Evolutionary conservation across 1,140 invertebrate genomes (phyloP), one percentile per base, ranked within the genome.

Genomic region (Anagrus nilaparvatae): DNA sequence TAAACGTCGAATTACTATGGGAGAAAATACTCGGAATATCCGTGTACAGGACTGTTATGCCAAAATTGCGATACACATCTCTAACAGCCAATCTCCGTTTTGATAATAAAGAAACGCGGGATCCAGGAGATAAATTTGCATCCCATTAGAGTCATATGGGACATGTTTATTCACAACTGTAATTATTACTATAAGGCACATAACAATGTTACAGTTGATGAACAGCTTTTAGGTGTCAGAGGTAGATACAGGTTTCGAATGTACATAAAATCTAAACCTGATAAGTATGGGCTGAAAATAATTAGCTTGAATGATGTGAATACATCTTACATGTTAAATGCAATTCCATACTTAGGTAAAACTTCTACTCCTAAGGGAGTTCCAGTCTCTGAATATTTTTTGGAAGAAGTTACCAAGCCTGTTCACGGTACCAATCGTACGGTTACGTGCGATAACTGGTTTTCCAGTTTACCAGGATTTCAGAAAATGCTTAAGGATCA

Each of bases 201-300:
- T 12, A 43, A 36, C 32, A 44, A 51, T 36, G 47, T 52, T 17
- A 54, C 52, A 30, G 53, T 69, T 21, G 65, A 70, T 52, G 65
- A 70, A 54, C 65, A 61, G 49, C 43, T 70, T 12, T 39, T 60
- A 13, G 37, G 46, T 24, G 68, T 64, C 47, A 34, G 55, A 30
- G 66, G 65, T 16, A 46, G 54, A 18, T 67, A 60, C 39, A 16
- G 17, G 19, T 71, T 70, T 43, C 49, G 56, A 32, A 52, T 62
- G 34, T 70, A 68, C 48, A 67, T 72, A 20, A 61, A 63, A 5
- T 56, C 54, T 28, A 71, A 73, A 57, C 67, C 69, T 2, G 54
- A 52, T 29, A 70, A 67, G 19, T 39, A 27, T 33, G 30, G 32
- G 1, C 20, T 45, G 9, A 45, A 40, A 35, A 5, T 45, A 6